Conservation (phyloP, 2,113 vertebrate genomes). For the Jaculus jaculus region DNA sequence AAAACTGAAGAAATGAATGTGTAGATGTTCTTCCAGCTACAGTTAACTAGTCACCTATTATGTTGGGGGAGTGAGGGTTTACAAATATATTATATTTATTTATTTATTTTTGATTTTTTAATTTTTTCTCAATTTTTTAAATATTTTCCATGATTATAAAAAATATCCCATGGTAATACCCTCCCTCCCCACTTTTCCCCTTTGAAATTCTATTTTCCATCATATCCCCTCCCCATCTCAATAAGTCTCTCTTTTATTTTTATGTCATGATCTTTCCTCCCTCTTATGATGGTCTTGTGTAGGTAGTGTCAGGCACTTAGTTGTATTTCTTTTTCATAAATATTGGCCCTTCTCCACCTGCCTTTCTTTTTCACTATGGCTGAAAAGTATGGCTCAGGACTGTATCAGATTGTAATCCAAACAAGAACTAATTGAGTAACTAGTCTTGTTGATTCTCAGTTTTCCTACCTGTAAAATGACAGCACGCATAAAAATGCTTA, state of each 20-base stretch:
- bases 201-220: too few relatives aligned
- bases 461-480: background rate
- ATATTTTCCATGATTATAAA: too few relatives aligned
- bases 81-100: too few relatives aligned
- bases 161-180: too few relatives aligned
- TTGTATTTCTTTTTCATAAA: background rate
- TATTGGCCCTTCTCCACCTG: background rate
- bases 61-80: too few relatives aligned
- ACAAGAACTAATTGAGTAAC: background rate
- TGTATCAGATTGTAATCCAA: background rate
- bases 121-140: too few relatives aligned
- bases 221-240: too few relatives aligned
- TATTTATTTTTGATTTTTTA: too few relatives aligned
- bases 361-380: fast-evolving
- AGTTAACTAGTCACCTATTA: background rate
- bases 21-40: background rate
- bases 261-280: too few relatives aligned
- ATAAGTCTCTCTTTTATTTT: too few relatives aligned
- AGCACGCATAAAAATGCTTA: background rate
- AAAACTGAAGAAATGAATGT: background rate
- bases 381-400: background rate
- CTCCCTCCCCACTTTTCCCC: too few relatives aligned
- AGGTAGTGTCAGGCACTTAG: too few relatives aligned
- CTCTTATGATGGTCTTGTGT: background rate
- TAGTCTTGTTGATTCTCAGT: background rate